Conservation (phyloP, 2,888 invertebrate species). For the Panorpa germanica region DNA sequence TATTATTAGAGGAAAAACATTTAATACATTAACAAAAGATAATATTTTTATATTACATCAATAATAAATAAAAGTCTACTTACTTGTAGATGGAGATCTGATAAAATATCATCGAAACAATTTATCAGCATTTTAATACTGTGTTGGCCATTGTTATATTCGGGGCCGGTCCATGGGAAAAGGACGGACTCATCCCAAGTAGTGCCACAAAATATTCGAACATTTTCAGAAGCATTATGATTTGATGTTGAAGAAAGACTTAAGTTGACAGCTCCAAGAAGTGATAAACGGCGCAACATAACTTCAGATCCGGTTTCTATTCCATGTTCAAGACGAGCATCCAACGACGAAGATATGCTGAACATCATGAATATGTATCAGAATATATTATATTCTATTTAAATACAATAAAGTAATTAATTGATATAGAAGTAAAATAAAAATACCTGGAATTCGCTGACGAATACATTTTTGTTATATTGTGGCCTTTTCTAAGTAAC, state of each 20-base stretch:
- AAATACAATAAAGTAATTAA: no score
- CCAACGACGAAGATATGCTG: constrained; percentile 48
- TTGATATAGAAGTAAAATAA: no score
- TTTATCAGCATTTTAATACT: constrained; percentile 41
- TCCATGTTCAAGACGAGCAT: constrained; percentile 60
- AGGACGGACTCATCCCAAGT: constrained; percentile 25
- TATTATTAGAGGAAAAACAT: constrained; percentile 17
- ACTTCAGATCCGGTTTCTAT: constrained; percentile 64
- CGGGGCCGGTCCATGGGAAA: constrained; percentile 29
- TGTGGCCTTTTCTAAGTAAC: constrained; percentile 30
- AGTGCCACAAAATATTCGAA: no score
- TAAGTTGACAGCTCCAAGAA: constrained; percentile 31
- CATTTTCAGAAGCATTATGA: constrained; percentile 20
- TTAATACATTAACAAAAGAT: constrained; percentile 1
- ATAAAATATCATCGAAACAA: constrained; percentile 50
- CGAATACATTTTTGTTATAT: constrained; percentile 2
- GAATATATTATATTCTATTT: no score
- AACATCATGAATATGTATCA: background rate
- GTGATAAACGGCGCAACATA: constrained; percentile 46
- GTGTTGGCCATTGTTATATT: constrained; percentile 25
- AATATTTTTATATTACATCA: background rate
- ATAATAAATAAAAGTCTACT: constrained; percentile 6
- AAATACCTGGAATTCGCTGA: no score
- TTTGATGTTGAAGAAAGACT: constrained; percentile 22
- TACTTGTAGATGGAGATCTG: constrained; percentile 37